Base-by-base conservation (phyloP, 2,797 vertebrate genomes). In the Pristis pectinata region DNA sequence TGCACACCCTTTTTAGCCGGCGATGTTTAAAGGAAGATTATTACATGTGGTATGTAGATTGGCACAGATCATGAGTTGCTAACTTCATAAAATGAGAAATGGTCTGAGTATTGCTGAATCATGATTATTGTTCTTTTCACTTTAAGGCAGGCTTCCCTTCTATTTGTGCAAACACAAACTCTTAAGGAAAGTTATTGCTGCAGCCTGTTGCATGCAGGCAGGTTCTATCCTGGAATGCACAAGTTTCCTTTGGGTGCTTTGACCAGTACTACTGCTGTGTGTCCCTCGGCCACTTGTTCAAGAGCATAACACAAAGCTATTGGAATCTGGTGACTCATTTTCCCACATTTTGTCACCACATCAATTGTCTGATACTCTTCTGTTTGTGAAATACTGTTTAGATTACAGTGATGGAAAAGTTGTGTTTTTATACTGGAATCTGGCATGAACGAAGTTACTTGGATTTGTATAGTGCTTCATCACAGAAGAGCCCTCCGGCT, bases 61-160 rank as follows among this genome's bases (percentile, higher is more conserved):
- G 72, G 91, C 91, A 94, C 44, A 34, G 49, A 94, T 94, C 70
- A 94, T 56, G 67, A 94, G 44, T 94, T 94, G 92, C 70, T 94
- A 94, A 94, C 67, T 67, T 91, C n/a, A 53, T 74, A 76, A 70
- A 94, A 76, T 72, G 37, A 93, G 70, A 70, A 94, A 94, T n/a
- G 49, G 41, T 94, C 24, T 53, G 53, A 30, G 70, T 93, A 44
- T 91, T 61, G 87, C 61, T 67, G 87, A 74, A 93, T 93, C 64
- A 13, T 93, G 92, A 93, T 34, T 94, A 76, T 7, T 10, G n/a
- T 24, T 76, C 13, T 74, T 74, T 94, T 94, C 64, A 44, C 13
- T 89, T 44, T 93, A 49, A 44, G 11, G 41, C 41, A 93, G 44
- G 67, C 56, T 53, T 37, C 92, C 70, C 70, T 94, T 94, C 34